Evolutionary conservation across 2,888 invertebrate species (phyloP), one percentile per base, ranked within the genome.

Genomic region (Lasioglossum calceatum): DNA sequence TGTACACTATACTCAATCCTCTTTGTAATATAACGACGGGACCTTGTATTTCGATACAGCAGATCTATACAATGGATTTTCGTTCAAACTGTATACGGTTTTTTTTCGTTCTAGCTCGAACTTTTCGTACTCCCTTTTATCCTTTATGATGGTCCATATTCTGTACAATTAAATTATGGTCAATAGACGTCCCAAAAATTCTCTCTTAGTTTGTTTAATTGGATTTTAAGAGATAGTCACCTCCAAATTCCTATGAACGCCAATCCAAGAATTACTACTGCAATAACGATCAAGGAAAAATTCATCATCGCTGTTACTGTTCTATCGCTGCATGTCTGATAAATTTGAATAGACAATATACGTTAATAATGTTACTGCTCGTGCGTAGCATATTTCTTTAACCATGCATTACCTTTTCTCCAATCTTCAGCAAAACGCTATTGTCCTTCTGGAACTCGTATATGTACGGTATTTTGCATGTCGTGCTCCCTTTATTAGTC

Each of bases 41-140:
- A 97, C 95, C 85, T 94, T 94, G 89, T 96, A 97, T 79, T 95
- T 95, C 0, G 96, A 96, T 27, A 96, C 96, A 1, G 97, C 97
- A n/a, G 97, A 96, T 88, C 96, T 96, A 89, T 97, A 97, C 84
- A 97, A 92, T 0, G 97, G 97, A 93, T 97, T 97, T 84, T 96
- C 90, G 27, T 90, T 86, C 23, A 90, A 71, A 50, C 90, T 90
- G 32, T 91, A 93, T 19, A 93, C 87, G 0, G 93, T 93, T 61
- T 81, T 91, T 47, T 87, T 86, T 23, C 79, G 89, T 54, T 93
- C 92, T 50, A 83, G 76, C 61, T 90, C 87, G 70, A 93, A 93
- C 72, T 92, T 93, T 0, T 89, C 92, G 61, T 87, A 92, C 75
- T 93, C 93, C 23, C 85, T 88, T 74, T 79, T 89, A 74, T 93